Percentiles rank a stretch among this genome's conserved stretches.
phyloP scores from a whole-genome alignment of 2,888 invertebrate genomes.

The Euclidia mi region DNA sequence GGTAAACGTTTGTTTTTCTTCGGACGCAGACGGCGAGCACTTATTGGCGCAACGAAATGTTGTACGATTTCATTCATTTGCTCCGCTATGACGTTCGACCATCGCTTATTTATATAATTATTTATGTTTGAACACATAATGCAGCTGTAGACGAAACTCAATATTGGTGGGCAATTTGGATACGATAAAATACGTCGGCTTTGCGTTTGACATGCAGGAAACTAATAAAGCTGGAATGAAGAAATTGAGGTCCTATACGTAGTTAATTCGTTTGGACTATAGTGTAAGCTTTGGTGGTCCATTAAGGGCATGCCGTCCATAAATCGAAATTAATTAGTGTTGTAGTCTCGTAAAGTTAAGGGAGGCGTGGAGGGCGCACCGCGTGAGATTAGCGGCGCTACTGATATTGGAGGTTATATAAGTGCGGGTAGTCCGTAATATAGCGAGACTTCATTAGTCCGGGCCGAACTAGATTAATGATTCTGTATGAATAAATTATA shows the following conservation, averaged over 20 bases:
- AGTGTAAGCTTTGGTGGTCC: conserved; percentile 22
- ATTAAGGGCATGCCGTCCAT: conserved; percentile 25
- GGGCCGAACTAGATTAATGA: conserved; percentile 29
- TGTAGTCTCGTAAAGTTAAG: conserved; percentile 27
- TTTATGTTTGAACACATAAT: too few species aligned
- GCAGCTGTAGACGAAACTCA: too few species aligned
- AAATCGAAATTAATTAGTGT: conserved; percentile 38
- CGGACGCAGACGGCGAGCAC: conserved; percentile 28
- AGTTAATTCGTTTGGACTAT: conserved; percentile 12
- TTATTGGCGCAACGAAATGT: conserved; percentile 24
- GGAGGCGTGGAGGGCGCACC: conserved; percentile 19
- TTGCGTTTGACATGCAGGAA: background rate
- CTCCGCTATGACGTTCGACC: background rate
- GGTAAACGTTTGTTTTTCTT: conserved; percentile 59
- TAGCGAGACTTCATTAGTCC: conserved; percentile 25
- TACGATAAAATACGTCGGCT: background rate
- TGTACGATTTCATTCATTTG: conserved; percentile 10
- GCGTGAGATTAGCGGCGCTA: conserved; percentile 27
- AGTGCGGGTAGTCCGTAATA: conserved; percentile 10
- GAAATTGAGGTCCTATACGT: conserved; percentile 6
- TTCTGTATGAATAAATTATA: conserved; percentile 21
- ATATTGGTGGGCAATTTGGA: too few species aligned
- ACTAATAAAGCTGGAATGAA: background rate
- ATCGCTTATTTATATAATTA: background rate
- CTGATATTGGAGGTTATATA: conserved; percentile 18